A percentile compares a stretch with the other conserved stretches of the same genome.
These are phyloP conservation scores for Mesorhabditis belari DNA, from an alignment of 2,888 invertebrate genomes.

Conservation along the genomic window DNA sequence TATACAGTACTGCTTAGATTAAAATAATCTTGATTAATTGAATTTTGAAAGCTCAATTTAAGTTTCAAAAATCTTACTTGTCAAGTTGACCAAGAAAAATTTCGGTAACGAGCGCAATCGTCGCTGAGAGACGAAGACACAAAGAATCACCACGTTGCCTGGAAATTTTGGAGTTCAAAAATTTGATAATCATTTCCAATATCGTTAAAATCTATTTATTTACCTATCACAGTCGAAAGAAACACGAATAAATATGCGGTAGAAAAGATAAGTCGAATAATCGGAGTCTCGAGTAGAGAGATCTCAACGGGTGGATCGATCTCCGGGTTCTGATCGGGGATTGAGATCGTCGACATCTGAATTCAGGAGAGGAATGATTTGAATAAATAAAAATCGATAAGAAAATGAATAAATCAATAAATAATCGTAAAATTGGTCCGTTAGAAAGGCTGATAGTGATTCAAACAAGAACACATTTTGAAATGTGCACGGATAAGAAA, in stretches of 20 bases:
- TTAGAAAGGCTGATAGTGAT: too few relatives aligned
- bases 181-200: constrained; percentile 4
- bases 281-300: constrained; percentile 35
- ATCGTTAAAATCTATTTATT: constrained; percentile 7
- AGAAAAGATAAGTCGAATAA: constrained; percentile 36
- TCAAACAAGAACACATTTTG: too few relatives aligned
- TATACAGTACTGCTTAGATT: neutral
- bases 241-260: constrained; percentile 42
- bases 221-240: constrained; percentile 41
- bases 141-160: constrained; percentile 80
- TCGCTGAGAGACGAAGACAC: constrained; percentile 75
- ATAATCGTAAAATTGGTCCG: too few relatives aligned
- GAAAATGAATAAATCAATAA: too few relatives aligned
- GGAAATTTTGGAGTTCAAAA: constrained; percentile 53
- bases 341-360: too few relatives aligned
- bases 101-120: constrained; percentile 80
- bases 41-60: neutral
- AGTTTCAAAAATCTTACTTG: constrained; percentile 51
- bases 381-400: too few relatives aligned
- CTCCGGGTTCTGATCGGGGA: too few relatives aligned
- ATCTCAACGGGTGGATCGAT: too few relatives aligned
- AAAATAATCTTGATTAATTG: too few relatives aligned
- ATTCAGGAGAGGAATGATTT: too few relatives aligned
- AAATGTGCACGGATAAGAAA: too few relatives aligned
- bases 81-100: constrained; percentile 82